A percentile compares a stretch with the other conserved stretches of the same genome.
Conservation (phyloP, 2,888 invertebrate species). For the Calameuta pallipes region DNA sequence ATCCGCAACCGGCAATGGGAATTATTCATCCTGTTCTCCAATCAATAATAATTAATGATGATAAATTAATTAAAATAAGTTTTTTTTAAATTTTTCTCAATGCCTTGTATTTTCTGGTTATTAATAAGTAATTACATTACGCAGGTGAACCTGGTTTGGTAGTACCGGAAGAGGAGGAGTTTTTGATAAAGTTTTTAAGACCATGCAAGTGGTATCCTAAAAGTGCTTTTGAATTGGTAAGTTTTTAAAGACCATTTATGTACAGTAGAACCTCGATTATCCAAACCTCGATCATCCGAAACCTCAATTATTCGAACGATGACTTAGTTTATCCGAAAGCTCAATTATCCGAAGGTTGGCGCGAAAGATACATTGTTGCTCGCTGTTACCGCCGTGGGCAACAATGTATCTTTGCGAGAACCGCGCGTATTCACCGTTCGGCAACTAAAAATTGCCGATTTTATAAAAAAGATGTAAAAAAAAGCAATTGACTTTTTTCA, state of each 20-base stretch:
- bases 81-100: background rate
- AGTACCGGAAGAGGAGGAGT: constrained; percentile 79
- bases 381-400: too few relatives aligned
- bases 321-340: too few relatives aligned
- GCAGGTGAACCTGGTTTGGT: constrained; percentile 73
- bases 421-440: too few relatives aligned
- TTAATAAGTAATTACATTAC: background rate
- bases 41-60: background rate
- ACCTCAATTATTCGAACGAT: too few relatives aligned
- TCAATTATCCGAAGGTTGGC: too few relatives aligned
- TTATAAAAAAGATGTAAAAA: too few relatives aligned
- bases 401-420: too few relatives aligned
- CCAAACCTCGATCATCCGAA: too few relatives aligned
- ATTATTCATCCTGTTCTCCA: background rate
- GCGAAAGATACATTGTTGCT: too few relatives aligned
- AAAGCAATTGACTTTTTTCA: too few relatives aligned
- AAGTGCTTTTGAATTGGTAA: constrained; percentile 81
- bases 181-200: constrained; percentile 81
- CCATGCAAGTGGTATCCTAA: constrained; percentile 90
- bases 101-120: constrained; percentile 45
- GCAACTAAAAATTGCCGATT: too few relatives aligned
- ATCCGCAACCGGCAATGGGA: background rate
- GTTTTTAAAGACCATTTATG: constrained; percentile 31
- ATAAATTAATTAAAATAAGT: constrained; percentile 23
- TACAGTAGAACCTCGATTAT: too few relatives aligned